A percentile compares a stretch with the other conserved stretches of the same genome.
These are phyloP conservation scores for Drosophila littoralis DNA, from an alignment of 1,140 invertebrate genomes.

Conservation along the genomic window DNA sequence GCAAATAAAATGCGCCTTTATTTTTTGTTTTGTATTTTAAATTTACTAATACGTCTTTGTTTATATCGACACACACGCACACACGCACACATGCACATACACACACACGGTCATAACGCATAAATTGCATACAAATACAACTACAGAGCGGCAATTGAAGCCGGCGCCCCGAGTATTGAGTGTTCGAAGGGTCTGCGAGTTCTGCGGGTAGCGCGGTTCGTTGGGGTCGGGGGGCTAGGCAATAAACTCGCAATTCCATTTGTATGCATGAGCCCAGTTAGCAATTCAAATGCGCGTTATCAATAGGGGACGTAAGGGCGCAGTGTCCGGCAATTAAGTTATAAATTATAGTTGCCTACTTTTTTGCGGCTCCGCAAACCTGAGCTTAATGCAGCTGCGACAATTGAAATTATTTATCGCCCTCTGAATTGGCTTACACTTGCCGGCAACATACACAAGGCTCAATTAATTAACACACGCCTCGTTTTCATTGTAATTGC, in stretches of 20 bases:
- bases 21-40: constrained; percentile 60
- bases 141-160: constrained; percentile 13
- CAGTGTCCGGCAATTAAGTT: constrained; percentile 56
- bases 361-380: constrained; percentile 12
- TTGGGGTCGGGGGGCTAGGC: constrained; percentile 5
- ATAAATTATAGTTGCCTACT: constrained; percentile 71
- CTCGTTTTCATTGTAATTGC: constrained; percentile 20
- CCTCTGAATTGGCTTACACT: constrained; percentile 10
- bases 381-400: background rate
- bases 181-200: constrained; percentile 2
- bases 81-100: constrained; percentile 19
- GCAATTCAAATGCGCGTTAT: constrained; percentile 70
- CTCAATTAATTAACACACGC: constrained; percentile 45
- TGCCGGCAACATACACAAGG: background rate
- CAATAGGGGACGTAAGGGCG: constrained; percentile 40
- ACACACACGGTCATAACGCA: constrained; percentile 46
- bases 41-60: constrained; percentile 75
- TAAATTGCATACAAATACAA: constrained; percentile 59
- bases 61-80: constrained; percentile 27
- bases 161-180: constrained; percentile 5
- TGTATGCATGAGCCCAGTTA: constrained; percentile 66
- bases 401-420: constrained; percentile 45
- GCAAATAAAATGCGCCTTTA: constrained; percentile 46
- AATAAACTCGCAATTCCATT: constrained; percentile 72
- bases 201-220: background rate